Percentiles rank a stretch among this genome's conserved stretches.
Evolutionary conservation across 1,140 invertebrate species (phyloP).

Genomic region (Antheraea pernyi): DNA sequence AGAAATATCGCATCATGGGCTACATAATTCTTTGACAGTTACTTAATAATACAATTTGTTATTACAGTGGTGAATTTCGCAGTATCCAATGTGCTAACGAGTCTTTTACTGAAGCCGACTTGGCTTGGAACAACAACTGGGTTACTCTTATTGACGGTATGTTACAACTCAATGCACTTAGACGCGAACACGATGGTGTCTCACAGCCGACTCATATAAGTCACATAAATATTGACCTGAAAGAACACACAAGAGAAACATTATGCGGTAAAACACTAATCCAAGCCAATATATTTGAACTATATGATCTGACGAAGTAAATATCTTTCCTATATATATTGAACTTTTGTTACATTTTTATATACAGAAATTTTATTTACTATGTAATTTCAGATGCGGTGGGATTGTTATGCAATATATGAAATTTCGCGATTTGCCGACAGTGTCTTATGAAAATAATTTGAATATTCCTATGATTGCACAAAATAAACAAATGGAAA

Average conservation of each 20-base stretch:
- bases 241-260: background rate
- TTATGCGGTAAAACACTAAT: background rate
- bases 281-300: too few species aligned
- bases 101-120: too few species aligned
- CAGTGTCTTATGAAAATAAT: background rate
- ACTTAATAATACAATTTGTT: too few species aligned
- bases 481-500: background rate
- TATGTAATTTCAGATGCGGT: conserved; percentile 12
- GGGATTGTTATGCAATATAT: conserved; percentile 8
- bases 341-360: too few species aligned
- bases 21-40: too few species aligned
- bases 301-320: too few species aligned
- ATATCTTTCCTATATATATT: too few species aligned
- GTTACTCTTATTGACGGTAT: too few species aligned
- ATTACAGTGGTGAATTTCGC: background rate
- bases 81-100: conserved; percentile 1
- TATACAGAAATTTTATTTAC: too few species aligned
- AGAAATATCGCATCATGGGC: too few species aligned
- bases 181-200: background rate
- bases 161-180: background rate
- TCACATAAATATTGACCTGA: too few species aligned
- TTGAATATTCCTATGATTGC: background rate
- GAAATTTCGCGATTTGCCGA: background rate
- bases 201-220: conserved; percentile 1
- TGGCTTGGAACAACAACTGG: too few species aligned